Evolutionary conservation across 2,888 invertebrate species (phyloP).

Genomic region (Apamea sordens): DNA sequence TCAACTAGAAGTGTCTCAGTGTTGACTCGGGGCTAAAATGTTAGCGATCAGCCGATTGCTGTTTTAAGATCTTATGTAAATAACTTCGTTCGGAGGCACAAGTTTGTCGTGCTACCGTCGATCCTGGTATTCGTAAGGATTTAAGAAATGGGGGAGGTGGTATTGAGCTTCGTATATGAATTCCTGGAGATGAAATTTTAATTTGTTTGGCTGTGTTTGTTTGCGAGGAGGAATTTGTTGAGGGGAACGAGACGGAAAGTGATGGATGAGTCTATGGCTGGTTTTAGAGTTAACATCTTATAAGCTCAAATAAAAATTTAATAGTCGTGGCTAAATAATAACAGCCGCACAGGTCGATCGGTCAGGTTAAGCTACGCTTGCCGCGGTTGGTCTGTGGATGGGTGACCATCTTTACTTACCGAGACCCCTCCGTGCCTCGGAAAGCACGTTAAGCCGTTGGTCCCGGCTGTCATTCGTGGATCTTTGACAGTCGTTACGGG

Average conservation of each 20-base stretch:
- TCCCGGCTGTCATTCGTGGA: too few relatives aligned
- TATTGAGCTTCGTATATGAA: conserved; percentile 14
- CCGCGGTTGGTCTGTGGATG: too few relatives aligned
- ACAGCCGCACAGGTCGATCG: too few relatives aligned
- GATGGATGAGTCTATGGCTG: not conserved
- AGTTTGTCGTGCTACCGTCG: conserved; percentile 79
- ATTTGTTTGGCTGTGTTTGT: not conserved
- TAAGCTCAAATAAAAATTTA: not conserved
- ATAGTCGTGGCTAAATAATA: too few relatives aligned
- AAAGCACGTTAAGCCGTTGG: too few relatives aligned
- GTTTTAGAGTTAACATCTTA: not conserved
- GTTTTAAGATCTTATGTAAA: conserved; percentile 87
- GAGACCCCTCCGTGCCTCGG: too few relatives aligned
- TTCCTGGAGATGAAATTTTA: not conserved
- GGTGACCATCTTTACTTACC: too few relatives aligned
- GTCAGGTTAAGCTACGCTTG: too few relatives aligned
- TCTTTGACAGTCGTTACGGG: too few relatives aligned
- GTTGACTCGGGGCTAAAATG: conserved; percentile 82
- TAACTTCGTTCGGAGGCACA: conserved; percentile 76
- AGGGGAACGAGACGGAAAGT: not conserved
- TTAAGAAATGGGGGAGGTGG: conserved; percentile 41
- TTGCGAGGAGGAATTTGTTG: not conserved
- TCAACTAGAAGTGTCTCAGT: conserved; percentile 74
- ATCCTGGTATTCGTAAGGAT: conserved; percentile 68
- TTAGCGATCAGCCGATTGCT: conserved; percentile 84